These are phyloP conservation scores for Micromussa lordhowensis DNA, from an alignment of 92 coral and sea anemone species.

Conservation along the genomic window DNA sequence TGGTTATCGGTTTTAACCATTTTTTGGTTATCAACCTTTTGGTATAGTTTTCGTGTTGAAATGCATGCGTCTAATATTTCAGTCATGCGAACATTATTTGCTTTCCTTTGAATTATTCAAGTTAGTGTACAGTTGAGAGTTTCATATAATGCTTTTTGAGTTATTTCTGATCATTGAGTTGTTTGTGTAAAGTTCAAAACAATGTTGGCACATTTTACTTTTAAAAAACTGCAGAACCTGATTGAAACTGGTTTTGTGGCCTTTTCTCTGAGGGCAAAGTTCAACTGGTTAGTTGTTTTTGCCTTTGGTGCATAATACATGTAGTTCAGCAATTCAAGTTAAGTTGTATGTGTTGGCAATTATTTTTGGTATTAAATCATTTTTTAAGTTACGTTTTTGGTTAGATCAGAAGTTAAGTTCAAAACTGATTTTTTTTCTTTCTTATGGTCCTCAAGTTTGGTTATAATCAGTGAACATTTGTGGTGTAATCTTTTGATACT, in stretches of 20 bases:
- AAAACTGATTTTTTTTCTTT: too few relatives aligned
- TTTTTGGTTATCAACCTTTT: background rate
- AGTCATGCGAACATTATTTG: background rate
- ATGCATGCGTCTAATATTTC: background rate
- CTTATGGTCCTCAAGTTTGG: background rate
- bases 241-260: background rate
- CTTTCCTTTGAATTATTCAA: background rate
- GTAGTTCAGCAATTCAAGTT: too few relatives aligned
- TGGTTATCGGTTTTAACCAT: background rate
- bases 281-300: background rate
- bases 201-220: background rate
- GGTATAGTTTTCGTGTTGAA: background rate
- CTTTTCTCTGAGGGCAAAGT: background rate
- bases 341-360: background rate
- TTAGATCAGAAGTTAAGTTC: too few relatives aligned
- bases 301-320: too few relatives aligned
- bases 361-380: background rate
- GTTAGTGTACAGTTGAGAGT: background rate
- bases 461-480: background rate
- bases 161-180: background rate
- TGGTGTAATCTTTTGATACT: too few relatives aligned
- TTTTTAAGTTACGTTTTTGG: too few relatives aligned
- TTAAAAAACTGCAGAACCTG: background rate
- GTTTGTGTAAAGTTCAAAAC: background rate
- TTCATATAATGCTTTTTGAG: background rate